Conservation (phyloP, 2,888 invertebrate species). For the Lithosia quadra region DNA sequence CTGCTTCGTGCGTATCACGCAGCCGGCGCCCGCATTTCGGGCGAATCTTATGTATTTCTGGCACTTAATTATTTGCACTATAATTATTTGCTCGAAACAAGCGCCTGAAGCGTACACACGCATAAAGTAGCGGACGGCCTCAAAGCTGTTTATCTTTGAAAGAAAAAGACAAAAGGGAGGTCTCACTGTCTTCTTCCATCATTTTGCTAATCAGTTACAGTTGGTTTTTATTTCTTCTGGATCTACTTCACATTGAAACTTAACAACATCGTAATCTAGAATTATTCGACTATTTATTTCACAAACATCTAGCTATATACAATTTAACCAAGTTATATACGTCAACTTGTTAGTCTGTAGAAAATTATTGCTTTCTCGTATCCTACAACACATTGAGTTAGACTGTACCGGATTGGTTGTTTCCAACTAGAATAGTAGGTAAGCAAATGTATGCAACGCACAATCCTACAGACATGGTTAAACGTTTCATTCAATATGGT, state of each 20-base stretch:
- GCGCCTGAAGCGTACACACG: too few relatives aligned
- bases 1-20: too few relatives aligned
- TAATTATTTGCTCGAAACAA: too few relatives aligned
- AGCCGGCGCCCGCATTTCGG: too few relatives aligned
- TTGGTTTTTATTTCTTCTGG: not conserved
- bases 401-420: conserved; percentile 1
- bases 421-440: too few relatives aligned
- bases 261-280: conserved; percentile 29
- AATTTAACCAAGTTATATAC: conserved; percentile 19
- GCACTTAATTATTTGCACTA: too few relatives aligned
- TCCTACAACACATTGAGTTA: conserved; percentile 33
- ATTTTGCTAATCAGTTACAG: not conserved
- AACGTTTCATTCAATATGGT: not conserved
- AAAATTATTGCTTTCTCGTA: conserved; percentile 51
- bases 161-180: not conserved
- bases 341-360: conserved; percentile 37
- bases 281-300: conserved; percentile 31
- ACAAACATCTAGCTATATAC: conserved; percentile 26
- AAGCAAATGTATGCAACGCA: too few relatives aligned
- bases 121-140: too few relatives aligned
- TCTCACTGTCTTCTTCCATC: not conserved
- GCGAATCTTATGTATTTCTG: too few relatives aligned
- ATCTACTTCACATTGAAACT: not conserved
- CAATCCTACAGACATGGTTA: not conserved
- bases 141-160: not conserved